Evolutionary conservation across 2,888 invertebrate species (phyloP), one percentile per base, ranked within the genome.

Genomic region (Papilio elwesi): DNA sequence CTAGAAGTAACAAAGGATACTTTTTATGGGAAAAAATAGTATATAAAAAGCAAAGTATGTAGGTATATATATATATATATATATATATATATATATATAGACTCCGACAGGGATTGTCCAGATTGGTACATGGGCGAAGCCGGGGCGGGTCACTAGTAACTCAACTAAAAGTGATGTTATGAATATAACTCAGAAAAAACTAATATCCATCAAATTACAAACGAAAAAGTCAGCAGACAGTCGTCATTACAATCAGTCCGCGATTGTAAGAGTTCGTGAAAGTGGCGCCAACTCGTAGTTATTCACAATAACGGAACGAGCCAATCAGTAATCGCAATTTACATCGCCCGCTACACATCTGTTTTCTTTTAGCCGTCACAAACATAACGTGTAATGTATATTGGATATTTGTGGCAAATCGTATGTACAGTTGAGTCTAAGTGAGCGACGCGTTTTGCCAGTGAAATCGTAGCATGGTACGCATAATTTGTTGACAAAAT

Each of bases 221-320:
- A 65, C 11, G 38, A 38, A 65, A 65, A 65, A 65, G 26, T 51
- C 47, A 47, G 48, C 48, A 26, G 49, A 43, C 51, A n/a, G 51
- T n/a, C 65, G n/a, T 65, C 15, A 43, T 65, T 51, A 51, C 38
- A 65, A 65, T 65, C 51, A 65, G 47, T 6, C 12, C 16, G 3
- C 15, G 48, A 16, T 48, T 64, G 64, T 48, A 26, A 13, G 57
- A 36, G 70, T 43, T 47, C 49, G 65, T 51, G 70, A 71, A 71
- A 71, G 70, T 70, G 64, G 70, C 70, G 70, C 64, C 70, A 64
- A 6, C 63, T 26, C 16, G 64, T 53, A 64, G 51, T 43, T 16
- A 49, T 2, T 47, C 9, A n/a, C 15, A 49, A 51, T 16, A 64
- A 57, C 57, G 49, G 9, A 64, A 57, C 49, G 26, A 8, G 48